Evolutionary conservation across 2,888 invertebrate species (phyloP).

Genomic region (Lutraria lutraria): DNA sequence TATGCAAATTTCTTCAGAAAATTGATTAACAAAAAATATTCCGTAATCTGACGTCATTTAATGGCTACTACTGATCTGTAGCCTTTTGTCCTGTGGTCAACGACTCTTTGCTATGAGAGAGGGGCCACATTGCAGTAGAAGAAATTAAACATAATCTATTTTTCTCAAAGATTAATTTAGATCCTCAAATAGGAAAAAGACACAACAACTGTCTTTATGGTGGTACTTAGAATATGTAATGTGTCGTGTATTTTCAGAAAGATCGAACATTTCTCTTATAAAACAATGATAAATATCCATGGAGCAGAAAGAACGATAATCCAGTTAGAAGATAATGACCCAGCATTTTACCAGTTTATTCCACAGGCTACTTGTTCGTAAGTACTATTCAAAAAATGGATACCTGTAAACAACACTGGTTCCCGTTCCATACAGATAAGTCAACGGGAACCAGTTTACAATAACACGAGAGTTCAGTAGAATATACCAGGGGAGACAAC

Average conservation of each 20-base stretch:
- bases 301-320: slow-evolving; percentile 23
- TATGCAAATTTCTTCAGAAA: too few species aligned
- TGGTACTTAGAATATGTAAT: not conserved
- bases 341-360: slow-evolving; percentile 40
- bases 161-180: not conserved
- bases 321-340: slow-evolving; percentile 10
- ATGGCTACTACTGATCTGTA: too few species aligned
- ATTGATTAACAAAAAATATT: too few species aligned
- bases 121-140: not conserved
- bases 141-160: not conserved
- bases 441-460: too few species aligned
- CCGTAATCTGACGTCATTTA: too few species aligned
- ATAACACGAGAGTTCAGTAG: not conserved
- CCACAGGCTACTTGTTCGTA: slow-evolving; percentile 42
- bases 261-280: slow-evolving; percentile 9
- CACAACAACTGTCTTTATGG: not conserved
- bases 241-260: slow-evolving; percentile 1
- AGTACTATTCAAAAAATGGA: not conserved
- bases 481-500: too few species aligned
- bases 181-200: not conserved
- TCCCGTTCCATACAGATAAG: not conserved
- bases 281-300: slow-evolving; percentile 11
- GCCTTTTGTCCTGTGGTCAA: too few species aligned
- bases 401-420: not conserved
- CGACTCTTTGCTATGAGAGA: not conserved